Percentiles rank a stretch among this genome's conserved stretches.
Evolutionary conservation across 2,797 vertebrate genomes (phyloP).

Genomic region (Falco columbarius): DNA sequence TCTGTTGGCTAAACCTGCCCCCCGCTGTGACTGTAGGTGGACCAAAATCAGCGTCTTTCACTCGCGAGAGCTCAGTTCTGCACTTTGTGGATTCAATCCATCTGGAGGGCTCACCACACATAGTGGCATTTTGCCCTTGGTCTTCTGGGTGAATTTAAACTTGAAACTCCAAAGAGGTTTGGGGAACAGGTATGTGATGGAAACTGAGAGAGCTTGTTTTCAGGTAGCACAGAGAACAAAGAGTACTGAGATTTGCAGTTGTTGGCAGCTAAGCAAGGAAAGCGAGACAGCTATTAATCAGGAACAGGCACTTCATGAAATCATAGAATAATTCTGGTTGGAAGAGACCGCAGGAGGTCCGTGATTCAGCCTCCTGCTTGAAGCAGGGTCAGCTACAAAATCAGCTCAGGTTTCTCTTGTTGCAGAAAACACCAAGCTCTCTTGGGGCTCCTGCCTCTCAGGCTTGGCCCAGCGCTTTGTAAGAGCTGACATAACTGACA

Average conservation of each 20-base stretch:
- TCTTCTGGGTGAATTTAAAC: neutral
- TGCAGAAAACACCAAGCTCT: neutral
- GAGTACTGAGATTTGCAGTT: neutral
- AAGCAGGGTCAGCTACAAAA: neutral
- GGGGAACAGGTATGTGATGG: neutral
- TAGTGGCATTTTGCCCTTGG: neutral
- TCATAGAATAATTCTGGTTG: neutral
- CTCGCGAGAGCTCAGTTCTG: neutral
- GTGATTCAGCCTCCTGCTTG: neutral
- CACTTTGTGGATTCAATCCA: neutral
- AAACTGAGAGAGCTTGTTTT: neutral
- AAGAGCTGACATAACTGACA: neutral
- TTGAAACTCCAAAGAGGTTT: neutral
- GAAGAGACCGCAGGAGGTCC: neutral
- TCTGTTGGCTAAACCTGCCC: neutral
- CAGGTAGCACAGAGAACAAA: neutral
- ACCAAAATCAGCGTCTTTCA: neutral
- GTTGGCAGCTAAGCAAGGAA: neutral
- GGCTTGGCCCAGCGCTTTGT: neutral
- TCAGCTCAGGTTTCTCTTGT: neutral
- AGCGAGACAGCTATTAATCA: constrained; percentile 17
- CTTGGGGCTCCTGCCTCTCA: neutral
- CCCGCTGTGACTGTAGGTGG: neutral
- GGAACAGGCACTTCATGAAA: neutral
- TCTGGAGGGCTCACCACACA: neutral